A percentile compares a stretch with the other conserved stretches of the same genome.
Conservation (phyloP, 1,140 invertebrate species). For the Plectrocnemia conspersa region DNA sequence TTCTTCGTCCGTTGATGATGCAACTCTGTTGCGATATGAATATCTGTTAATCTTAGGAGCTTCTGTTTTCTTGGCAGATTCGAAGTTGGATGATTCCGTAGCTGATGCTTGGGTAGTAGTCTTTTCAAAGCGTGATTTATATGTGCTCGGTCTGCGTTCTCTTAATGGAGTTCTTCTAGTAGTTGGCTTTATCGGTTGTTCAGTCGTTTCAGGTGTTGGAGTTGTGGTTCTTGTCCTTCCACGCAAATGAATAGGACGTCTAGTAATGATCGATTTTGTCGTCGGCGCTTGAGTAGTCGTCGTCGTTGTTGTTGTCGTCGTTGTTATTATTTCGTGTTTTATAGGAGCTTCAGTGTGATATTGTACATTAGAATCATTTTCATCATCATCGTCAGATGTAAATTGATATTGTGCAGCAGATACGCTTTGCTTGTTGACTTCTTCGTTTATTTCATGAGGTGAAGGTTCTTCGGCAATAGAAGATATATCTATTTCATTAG, state of each 20-base stretch:
- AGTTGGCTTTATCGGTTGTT: slow-evolving; percentile 38
- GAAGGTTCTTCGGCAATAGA: slow-evolving; percentile 8
- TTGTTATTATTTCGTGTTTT: slow-evolving; percentile 34
- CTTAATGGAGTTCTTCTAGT: slow-evolving; percentile 46
- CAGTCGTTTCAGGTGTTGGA: slow-evolving; percentile 39
- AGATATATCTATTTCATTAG: slow-evolving; percentile 12
- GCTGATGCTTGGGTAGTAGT: slow-evolving; percentile 17
- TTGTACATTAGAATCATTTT: slow-evolving; percentile 25
- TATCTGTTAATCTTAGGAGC: slow-evolving; percentile 30
- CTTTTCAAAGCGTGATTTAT: slow-evolving; percentile 35
- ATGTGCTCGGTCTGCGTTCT: slow-evolving; percentile 45
- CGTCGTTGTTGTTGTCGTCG: slow-evolving; percentile 41
- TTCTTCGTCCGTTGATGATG: slow-evolving; percentile 45
- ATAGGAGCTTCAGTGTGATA: slow-evolving; percentile 36
- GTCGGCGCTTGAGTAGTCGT: slow-evolving; percentile 45
- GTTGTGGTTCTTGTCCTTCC: slow-evolving; percentile 45
- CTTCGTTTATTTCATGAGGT: not conserved
- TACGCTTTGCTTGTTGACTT: slow-evolving; percentile 13
- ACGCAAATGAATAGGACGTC: slow-evolving; percentile 34
- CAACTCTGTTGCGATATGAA: slow-evolving; percentile 38
- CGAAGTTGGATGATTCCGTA: slow-evolving; percentile 20
- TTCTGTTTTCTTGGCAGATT: slow-evolving; percentile 36
- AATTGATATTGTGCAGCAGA: slow-evolving; percentile 37
- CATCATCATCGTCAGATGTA: slow-evolving; percentile 34
- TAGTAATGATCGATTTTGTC: slow-evolving; percentile 20